Percentiles rank a stretch among this genome's conserved stretches.
Evolutionary conservation across 2,113 vertebrate genomes (phyloP).

Genomic region (Tyto alba): DNA sequence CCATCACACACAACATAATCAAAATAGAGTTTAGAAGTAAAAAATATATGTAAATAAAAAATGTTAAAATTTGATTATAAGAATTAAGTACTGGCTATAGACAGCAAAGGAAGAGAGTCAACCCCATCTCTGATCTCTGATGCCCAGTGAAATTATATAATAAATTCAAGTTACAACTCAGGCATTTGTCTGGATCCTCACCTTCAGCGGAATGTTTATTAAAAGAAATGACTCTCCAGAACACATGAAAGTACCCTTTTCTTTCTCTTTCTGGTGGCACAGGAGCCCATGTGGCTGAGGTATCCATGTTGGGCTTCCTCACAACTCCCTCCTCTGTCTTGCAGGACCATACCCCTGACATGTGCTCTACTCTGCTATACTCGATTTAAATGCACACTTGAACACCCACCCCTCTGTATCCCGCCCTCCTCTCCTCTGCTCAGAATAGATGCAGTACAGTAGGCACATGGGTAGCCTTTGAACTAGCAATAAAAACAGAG

Average conservation of each 20-base stretch:
- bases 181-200: neutral
- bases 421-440: neutral
- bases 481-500: neutral
- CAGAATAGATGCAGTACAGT: neutral
- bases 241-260: neutral
- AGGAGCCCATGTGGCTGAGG: neutral
- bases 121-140: neutral
- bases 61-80: neutral
- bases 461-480: neutral
- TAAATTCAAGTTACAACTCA: neutral
- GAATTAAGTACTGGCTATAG: neutral
- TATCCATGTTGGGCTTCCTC: neutral
- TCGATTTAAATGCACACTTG: neutral
- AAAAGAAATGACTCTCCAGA: neutral
- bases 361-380: neutral
- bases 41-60: neutral
- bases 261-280: neutral
- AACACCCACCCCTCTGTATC: neutral
- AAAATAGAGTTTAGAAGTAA: neutral
- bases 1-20: neutral
- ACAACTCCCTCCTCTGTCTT: neutral
- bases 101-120: neutral
- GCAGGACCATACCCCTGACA: accelerated
- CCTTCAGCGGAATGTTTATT: neutral
- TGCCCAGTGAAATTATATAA: neutral